Percentiles rank a stretch among this genome's conserved stretches.
Evolutionary conservation across 2,113 vertebrate genomes (phyloP).

Genomic region (Leptosomus discolor): DNA sequence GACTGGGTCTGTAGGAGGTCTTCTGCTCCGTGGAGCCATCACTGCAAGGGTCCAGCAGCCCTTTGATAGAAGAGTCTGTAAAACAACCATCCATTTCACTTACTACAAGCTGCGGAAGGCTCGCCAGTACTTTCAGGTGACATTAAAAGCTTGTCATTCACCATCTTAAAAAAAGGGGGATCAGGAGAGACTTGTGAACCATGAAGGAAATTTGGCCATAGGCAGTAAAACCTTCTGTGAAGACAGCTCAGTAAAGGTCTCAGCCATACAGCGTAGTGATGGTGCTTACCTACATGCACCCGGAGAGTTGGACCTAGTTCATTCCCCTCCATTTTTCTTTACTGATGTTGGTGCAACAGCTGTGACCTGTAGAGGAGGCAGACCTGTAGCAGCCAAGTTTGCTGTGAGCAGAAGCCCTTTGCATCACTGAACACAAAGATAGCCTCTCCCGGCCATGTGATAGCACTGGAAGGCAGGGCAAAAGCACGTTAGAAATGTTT

Average conservation of each 20-base stretch:
- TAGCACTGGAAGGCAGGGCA: neutral
- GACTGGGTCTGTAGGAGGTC: neutral
- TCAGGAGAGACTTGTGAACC: neutral
- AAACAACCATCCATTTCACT: neutral
- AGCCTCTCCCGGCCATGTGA: accelerated
- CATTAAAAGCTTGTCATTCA: neutral
- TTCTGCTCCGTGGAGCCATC: neutral
- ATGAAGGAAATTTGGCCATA: neutral
- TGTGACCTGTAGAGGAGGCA: neutral
- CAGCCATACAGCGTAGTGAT: neutral
- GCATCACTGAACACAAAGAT: neutral
- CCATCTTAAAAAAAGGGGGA: neutral
- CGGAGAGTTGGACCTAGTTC: neutral
- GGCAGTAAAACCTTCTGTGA: neutral
- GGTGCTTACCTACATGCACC: neutral
- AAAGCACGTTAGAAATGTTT: neutral
- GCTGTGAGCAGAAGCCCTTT: neutral
- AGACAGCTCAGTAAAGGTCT: neutral
- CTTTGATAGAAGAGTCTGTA: accelerated
- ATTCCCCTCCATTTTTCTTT: neutral
- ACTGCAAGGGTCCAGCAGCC: neutral
- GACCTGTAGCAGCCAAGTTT: accelerated
- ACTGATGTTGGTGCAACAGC: neutral
- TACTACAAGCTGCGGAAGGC: neutral
- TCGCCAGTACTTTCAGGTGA: neutral